A percentile compares a stretch with the other conserved stretches of the same genome.
Evolutionary conservation across 2,797 vertebrate species (phyloP).

Genomic region (Dermochelys coriacea): DNA sequence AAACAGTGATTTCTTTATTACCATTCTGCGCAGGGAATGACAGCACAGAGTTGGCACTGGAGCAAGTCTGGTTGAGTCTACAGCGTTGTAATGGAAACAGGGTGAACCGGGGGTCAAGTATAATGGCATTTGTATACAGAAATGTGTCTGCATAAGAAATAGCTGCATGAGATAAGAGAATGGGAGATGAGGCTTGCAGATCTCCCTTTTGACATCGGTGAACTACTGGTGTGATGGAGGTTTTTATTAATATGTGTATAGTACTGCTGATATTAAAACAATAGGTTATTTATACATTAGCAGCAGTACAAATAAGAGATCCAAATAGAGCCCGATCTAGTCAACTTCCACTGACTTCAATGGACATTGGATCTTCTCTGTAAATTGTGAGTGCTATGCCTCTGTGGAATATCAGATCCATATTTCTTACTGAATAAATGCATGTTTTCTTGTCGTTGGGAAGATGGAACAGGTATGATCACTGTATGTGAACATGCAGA

Average conservation of each 20-base stretch:
- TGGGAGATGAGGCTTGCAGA: conserved; percentile 61
- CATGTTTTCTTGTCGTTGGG: neutral
- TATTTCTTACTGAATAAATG: conserved; percentile 21
- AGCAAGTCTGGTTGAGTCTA: conserved; percentile 85
- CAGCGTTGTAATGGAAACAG: conserved; percentile 87
- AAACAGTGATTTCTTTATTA: conserved; percentile 95
- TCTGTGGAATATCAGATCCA: neutral
- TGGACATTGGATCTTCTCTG: neutral
- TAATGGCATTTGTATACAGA: conserved; percentile 80
- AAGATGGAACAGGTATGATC: neutral
- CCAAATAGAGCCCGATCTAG: neutral
- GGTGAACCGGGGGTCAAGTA: conserved; percentile 75
- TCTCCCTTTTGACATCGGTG: neutral
- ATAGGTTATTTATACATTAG: accelerated
- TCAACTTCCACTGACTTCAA: neutral
- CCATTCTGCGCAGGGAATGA: conserved; percentile 80
- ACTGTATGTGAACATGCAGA: neutral
- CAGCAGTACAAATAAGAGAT: accelerated
- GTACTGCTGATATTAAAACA: neutral
- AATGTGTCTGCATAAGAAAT: conserved; percentile 69
- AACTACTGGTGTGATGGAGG: conserved; percentile 14
- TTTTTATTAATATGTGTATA: neutral
- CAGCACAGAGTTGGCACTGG: conserved; percentile 85
- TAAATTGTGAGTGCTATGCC: conserved; percentile 23
- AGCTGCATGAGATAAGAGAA: conserved; percentile 48